Evolutionary conservation across 2,113 vertebrate species (phyloP), one percentile per base, ranked within the genome.

Genomic region (Clarias magur): DNA sequence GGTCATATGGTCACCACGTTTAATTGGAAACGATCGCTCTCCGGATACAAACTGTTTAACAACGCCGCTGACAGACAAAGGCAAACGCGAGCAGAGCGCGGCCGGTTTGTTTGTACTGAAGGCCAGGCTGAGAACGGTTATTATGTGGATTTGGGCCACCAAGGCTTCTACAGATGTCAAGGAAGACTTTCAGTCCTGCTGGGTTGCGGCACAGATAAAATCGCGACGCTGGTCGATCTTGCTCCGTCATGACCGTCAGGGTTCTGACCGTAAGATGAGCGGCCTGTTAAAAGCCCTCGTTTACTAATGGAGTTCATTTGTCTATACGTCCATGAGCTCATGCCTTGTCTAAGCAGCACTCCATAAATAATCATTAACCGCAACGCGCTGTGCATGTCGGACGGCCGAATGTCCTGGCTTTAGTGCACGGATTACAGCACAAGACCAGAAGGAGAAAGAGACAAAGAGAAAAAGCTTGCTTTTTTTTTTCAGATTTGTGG

Each of bases 321-420:
- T 42, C 34, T 85, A 27, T 60, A 67, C 73, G 21, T 73, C 57
- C 38, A 48, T 48, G 56, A 48, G 56, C 57, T 56, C 53, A 59
- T 21, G 42, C 10, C 60, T 76, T 7, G 30, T 23, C n/a, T 68
- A 38, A 48, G 62, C 38, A 65, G 80, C 72, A 54, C 30, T 59
- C 23, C 42, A 57, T 63, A 84, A 80, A 86, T 80, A 78, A 85
- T 86, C 72, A 57, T 73, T 78, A 83, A 87, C 78, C 57, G 65
- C 8, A 38, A 38, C 34, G 25, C 57, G 11, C 19, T n/a, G 25
- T 82, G 80, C 67, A 72, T 23, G 56, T 56, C 0, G 13, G 30
- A 21, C 63, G 42, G 53, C 27, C 1, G 30, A 86, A 86, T 59
- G 53, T 87, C 82, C 67, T 82, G 65, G 34, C 48, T 59, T 25